Conservation (phyloP, 2,888 invertebrate species). For the Amphiduros pacificus region DNA sequence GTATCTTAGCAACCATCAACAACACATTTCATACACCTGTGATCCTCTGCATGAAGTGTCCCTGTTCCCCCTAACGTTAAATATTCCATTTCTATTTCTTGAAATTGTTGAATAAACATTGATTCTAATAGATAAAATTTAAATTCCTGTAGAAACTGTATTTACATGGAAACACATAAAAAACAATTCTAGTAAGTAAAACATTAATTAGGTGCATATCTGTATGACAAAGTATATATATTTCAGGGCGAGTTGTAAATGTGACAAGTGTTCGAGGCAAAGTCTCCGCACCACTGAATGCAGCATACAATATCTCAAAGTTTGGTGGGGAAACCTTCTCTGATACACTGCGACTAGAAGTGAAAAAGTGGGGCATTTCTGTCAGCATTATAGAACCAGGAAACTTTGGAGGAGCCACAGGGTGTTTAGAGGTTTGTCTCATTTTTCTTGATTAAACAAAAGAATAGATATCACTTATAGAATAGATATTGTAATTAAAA, state of each 20-base stretch:
- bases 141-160: too few relatives aligned
- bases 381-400: slow-evolving; percentile 50
- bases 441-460: too few relatives aligned
- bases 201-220: not conserved
- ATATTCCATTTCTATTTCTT: too few relatives aligned
- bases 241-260: slow-evolving; percentile 40
- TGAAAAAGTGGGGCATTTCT: slow-evolving; percentile 52
- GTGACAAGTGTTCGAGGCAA: slow-evolving; percentile 11
- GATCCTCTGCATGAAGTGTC: too few relatives aligned
- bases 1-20: too few relatives aligned
- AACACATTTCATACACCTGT: too few relatives aligned
- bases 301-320: slow-evolving; percentile 52
- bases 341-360: slow-evolving; percentile 52
- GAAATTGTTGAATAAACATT: too few relatives aligned
- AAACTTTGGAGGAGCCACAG: slow-evolving; percentile 5
- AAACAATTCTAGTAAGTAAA: not conserved
- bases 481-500: too few relatives aligned
- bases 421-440: slow-evolving; percentile 7
- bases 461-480: too few relatives aligned
- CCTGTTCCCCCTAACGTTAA: too few relatives aligned
- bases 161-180: too few relatives aligned
- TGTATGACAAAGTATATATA: not conserved
- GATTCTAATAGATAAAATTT: too few relatives aligned
- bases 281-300: slow-evolving; percentile 29
- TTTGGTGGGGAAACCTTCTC: slow-evolving; percentile 50